These are phyloP conservation scores for Elmis aenea DNA, from an alignment of 2,888 invertebrate genomes.

Conservation along the genomic window DNA sequence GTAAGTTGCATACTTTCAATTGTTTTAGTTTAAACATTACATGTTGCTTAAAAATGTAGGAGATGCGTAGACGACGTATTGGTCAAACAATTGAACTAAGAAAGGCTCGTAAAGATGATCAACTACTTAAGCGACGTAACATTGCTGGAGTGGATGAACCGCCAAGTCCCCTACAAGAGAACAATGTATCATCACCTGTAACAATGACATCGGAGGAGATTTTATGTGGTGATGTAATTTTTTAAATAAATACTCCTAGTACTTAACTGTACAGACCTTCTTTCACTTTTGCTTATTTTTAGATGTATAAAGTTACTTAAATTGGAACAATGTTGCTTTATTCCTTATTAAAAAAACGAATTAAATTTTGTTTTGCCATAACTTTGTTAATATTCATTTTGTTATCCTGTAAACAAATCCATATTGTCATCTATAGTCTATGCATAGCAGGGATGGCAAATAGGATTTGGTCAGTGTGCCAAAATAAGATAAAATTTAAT, in stretches of 20 bases:
- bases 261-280: neutral
- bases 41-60: constrained; percentile 51
- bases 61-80: constrained; percentile 81
- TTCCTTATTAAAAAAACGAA: too few relatives aligned
- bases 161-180: constrained; percentile 50
- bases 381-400: too few relatives aligned
- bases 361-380: too few relatives aligned
- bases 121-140: constrained; percentile 85
- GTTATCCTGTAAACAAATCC: too few relatives aligned
- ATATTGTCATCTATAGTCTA: too few relatives aligned
- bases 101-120: constrained; percentile 91
- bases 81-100: constrained; percentile 88
- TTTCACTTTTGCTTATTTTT: too few relatives aligned
- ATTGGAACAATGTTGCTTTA: too few relatives aligned
- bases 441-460: too few relatives aligned
- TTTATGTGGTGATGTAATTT: constrained; percentile 50
- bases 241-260: neutral
- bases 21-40: neutral
- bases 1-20: constrained; percentile 50
- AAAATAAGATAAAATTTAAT: too few relatives aligned
- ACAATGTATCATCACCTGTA: constrained; percentile 43
- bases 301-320: too few relatives aligned
- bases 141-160: constrained; percentile 58
- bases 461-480: too few relatives aligned
- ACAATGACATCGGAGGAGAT: constrained; percentile 67